Percentiles rank a stretch among this genome's conserved stretches.
Conservation (phyloP, 2,113 vertebrate species). For the Sphaerodactylus townsendi region DNA sequence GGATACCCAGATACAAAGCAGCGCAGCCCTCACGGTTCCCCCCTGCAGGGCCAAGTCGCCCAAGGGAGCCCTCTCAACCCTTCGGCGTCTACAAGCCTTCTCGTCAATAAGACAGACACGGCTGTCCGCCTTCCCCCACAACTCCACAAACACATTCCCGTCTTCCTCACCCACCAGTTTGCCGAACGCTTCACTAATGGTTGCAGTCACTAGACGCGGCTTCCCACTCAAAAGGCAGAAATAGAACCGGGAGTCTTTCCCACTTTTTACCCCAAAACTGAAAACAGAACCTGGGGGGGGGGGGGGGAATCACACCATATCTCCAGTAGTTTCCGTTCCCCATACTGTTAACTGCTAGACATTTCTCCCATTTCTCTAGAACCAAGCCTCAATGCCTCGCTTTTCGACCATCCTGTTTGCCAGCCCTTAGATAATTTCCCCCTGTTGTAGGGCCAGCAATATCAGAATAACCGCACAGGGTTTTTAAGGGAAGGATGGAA, state of each 20-base stretch:
- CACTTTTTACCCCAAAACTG: background rate
- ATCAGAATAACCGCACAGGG: background rate
- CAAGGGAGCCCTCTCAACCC: background rate
- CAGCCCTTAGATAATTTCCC: background rate
- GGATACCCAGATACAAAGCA: background rate
- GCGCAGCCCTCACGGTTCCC: background rate
- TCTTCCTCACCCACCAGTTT: background rate
- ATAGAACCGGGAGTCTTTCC: background rate
- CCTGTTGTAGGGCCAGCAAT: background rate
- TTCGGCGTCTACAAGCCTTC: background rate
- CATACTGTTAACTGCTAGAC: background rate
- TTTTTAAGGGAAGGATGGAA: too few species aligned
- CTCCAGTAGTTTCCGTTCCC: background rate
- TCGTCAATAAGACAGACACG: background rate
- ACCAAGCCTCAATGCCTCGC: background rate
- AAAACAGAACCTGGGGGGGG: background rate
- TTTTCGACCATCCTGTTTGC: background rate
- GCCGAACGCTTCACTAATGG: background rate
- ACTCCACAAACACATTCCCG: background rate
- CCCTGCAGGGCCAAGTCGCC: too few species aligned
- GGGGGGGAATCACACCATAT: background rate
- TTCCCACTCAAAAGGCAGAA: background rate
- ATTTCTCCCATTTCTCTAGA: background rate
- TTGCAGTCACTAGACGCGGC: background rate
- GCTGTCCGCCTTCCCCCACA: background rate